Percentiles rank a stretch among this genome's conserved stretches.
phyloP scores from a whole-genome alignment of 2,113 vertebrate genomes.

The Tachycineta bicolor region DNA sequence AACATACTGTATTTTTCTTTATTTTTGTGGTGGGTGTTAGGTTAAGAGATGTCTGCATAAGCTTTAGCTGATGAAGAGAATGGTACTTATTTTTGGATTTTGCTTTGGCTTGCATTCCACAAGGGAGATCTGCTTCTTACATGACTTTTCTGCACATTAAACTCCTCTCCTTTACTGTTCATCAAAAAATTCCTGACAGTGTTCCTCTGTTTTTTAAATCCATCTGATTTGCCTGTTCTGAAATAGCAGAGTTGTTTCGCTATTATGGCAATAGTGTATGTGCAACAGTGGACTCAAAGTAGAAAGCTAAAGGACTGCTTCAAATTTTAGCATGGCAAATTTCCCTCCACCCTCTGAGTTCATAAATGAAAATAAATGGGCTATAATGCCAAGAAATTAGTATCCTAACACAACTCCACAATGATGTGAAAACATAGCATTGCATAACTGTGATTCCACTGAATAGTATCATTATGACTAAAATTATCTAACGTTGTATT shows the following conservation, averaged over 20 bases:
- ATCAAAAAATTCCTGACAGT: not conserved
- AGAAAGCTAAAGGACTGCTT: not conserved
- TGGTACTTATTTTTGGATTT: not conserved
- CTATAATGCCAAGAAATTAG: constrained; percentile 28
- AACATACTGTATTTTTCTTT: not conserved
- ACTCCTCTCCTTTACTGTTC: not conserved
- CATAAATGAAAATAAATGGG: constrained; percentile 30
- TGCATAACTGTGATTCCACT: constrained; percentile 1
- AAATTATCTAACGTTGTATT: constrained; percentile 46
- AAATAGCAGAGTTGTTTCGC: not conserved
- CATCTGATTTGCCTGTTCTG: not conserved
- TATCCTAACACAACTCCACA: not conserved
- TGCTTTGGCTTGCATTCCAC: not conserved
- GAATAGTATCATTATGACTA: constrained; percentile 39
- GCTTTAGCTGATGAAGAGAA: not conserved
- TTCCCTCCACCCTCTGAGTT: not conserved
- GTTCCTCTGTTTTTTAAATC: not conserved
- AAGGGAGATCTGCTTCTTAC: not conserved
- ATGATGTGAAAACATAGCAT: not conserved
- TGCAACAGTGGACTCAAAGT: not conserved
- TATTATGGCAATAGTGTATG: not conserved
- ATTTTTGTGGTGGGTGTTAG: not conserved
- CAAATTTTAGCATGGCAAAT: not conserved
- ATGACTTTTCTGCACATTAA: not conserved
- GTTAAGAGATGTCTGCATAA: not conserved